These are phyloP conservation scores for Orgyia antiqua DNA, from an alignment of 2,888 invertebrate species.

Conservation along the genomic window DNA sequence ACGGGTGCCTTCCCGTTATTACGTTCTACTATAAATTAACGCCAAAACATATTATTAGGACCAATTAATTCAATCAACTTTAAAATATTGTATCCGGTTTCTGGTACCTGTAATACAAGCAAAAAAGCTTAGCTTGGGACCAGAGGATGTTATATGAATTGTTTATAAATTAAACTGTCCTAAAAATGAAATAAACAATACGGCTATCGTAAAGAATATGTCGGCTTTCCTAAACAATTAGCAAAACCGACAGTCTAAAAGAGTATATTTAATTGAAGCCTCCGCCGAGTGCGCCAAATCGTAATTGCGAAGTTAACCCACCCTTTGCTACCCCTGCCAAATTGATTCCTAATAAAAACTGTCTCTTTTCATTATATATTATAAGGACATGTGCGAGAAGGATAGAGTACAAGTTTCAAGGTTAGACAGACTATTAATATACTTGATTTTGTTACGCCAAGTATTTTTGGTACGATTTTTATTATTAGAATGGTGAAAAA, in stretches of 20 bases:
- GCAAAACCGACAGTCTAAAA: conserved; percentile 1
- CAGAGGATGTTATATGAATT: too few species aligned
- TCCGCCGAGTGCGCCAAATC: conserved; percentile 8
- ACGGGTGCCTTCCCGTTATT: too few species aligned
- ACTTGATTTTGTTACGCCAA: conserved; percentile 15
- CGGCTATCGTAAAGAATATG: too few species aligned
- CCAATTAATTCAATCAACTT: too few species aligned
- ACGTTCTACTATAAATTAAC: too few species aligned
- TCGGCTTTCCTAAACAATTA: conserved; percentile 3
- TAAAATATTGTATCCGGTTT: too few species aligned
- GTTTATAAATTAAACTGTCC: too few species aligned
- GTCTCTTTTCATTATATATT: conserved; percentile 12
- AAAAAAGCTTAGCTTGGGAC: too few species aligned
- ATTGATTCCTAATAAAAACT: conserved; percentile 27
- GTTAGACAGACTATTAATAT: conserved; percentile 17
- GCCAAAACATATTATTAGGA: too few species aligned
- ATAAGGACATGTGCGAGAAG: conserved; percentile 8
- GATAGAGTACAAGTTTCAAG: conserved; percentile 9
- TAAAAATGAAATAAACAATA: too few species aligned
- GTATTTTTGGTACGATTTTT: conserved; percentile 9
- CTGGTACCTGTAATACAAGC: too few species aligned
- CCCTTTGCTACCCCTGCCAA: conserved; percentile 3
- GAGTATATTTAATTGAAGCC: conserved; percentile 2
- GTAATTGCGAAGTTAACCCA: conserved; percentile 10
- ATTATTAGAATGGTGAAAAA: conserved; percentile 4